phyloP scores from a whole-genome alignment of 2,888 invertebrate species.

The Chirona hameri region DNA sequence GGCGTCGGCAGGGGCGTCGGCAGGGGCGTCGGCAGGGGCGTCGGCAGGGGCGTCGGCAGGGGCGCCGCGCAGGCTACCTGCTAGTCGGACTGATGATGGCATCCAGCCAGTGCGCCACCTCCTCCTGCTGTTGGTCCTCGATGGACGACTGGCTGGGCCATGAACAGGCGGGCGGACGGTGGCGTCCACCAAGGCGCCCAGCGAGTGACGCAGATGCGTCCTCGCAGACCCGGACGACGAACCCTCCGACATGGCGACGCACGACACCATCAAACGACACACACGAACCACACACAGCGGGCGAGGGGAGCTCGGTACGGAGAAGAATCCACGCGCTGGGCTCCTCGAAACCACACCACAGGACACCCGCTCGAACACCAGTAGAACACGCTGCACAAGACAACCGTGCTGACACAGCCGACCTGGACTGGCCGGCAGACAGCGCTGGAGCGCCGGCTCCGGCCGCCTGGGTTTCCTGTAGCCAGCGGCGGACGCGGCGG shows the following conservation, averaged over 20 bases:
- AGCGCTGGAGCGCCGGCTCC: background rate
- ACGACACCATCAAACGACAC: background rate
- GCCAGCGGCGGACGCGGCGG: background rate
- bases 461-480: background rate
- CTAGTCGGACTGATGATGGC: constrained; percentile 25
- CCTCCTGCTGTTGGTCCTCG: background rate
- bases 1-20: too few species aligned
- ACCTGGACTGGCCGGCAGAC: background rate
- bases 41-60: too few species aligned
- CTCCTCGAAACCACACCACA: too few species aligned
- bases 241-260: background rate
- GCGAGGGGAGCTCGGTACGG: background rate
- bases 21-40: too few species aligned
- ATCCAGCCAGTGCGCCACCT: background rate
- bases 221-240: background rate
- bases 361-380: background rate
- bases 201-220: background rate
- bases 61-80: background rate
- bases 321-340: background rate
- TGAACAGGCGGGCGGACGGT: background rate
- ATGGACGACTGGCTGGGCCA: background rate
- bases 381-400: background rate
- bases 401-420: background rate
- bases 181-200: background rate
- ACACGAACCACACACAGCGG: background rate